A percentile compares a stretch with the other conserved stretches of the same genome.
phyloP scores from a whole-genome alignment of 2,888 invertebrate genomes.

The Galerucella pusilla region DNA sequence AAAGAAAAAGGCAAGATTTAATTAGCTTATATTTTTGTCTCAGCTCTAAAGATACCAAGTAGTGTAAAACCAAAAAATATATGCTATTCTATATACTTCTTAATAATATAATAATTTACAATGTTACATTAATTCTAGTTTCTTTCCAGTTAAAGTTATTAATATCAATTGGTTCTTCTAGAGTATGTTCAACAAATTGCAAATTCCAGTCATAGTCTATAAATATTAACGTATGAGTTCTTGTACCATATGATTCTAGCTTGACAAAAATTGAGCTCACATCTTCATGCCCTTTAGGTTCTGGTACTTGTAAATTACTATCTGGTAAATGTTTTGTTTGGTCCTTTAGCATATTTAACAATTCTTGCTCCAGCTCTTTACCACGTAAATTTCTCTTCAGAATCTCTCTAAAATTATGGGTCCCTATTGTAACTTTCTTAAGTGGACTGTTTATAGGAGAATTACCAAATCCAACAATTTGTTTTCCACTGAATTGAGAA shows the following conservation, averaged over 20 bases:
- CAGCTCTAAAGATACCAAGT: too few relatives aligned
- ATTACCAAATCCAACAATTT: conserved; percentile 77
- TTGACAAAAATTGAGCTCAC: conserved; percentile 74
- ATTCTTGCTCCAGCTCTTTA: conserved; percentile 68
- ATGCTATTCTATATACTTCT: neutral
- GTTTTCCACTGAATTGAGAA: conserved; percentile 61
- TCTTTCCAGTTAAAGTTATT: conserved; percentile 57
- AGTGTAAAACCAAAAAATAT: too few relatives aligned
- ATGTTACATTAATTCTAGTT: conserved; percentile 1
- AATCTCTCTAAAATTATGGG: conserved; percentile 69
- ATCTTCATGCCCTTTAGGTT: conserved; percentile 64
- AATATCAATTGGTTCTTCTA: conserved; percentile 63
- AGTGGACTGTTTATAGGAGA: conserved; percentile 73
- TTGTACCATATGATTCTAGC: conserved; percentile 71
- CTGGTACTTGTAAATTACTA: conserved; percentile 71
- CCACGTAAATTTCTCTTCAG: conserved; percentile 64
- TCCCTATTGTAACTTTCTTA: conserved; percentile 75
- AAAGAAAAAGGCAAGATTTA: too few relatives aligned
- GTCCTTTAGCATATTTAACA: conserved; percentile 72
- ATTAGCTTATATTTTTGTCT: too few relatives aligned
- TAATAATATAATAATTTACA: neutral
- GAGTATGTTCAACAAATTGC: conserved; percentile 74
- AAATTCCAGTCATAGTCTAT: conserved; percentile 73
- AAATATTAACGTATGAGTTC: conserved; percentile 77
- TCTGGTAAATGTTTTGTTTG: conserved; percentile 76